Percentiles rank a stretch among this genome's conserved stretches.
Evolutionary conservation across 2,888 invertebrate genomes (phyloP).

Genomic region (Dione vanillae): DNA sequence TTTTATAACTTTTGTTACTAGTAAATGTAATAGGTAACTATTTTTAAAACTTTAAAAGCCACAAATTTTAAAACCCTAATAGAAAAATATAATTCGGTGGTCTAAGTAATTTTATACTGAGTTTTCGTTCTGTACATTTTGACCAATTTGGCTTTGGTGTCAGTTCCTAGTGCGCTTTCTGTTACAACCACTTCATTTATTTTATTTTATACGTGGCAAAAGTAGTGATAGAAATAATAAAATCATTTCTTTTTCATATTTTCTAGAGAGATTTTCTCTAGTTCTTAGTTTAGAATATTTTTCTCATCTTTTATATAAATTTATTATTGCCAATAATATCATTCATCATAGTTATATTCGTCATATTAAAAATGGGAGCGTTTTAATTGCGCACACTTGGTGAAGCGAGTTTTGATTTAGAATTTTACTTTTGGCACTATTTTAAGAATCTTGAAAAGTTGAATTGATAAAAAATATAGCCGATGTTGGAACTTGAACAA

Average conservation of each 20-base stretch:
- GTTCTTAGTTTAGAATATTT: too few species aligned
- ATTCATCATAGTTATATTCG: too few species aligned
- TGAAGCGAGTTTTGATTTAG: too few species aligned
- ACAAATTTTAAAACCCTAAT: not conserved
- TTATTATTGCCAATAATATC: too few species aligned
- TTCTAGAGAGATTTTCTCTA: not conserved
- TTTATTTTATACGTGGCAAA: not conserved
- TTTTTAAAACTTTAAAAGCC: not conserved
- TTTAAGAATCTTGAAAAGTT: too few species aligned
- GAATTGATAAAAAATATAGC: too few species aligned
- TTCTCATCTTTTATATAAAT: not conserved
- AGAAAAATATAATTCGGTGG: not conserved
- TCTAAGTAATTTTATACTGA: not conserved
- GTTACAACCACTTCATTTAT: not conserved
- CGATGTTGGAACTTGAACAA: too few species aligned
- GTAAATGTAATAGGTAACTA: too few species aligned
- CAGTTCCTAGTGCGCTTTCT: slow-evolving; percentile 14
- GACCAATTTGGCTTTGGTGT: slow-evolving; percentile 27
- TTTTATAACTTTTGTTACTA: too few species aligned
- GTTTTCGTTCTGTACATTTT: slow-evolving; percentile 14
- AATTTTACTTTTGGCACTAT: too few species aligned
- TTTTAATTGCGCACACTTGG: too few species aligned
- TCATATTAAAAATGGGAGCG: too few species aligned
- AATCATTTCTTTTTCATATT: not conserved
- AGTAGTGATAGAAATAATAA: not conserved